Percentiles rank a stretch among this genome's conserved stretches.
Evolutionary conservation across 1,140 invertebrate genomes (phyloP).

Genomic region (Reticulitermes speratus): DNA sequence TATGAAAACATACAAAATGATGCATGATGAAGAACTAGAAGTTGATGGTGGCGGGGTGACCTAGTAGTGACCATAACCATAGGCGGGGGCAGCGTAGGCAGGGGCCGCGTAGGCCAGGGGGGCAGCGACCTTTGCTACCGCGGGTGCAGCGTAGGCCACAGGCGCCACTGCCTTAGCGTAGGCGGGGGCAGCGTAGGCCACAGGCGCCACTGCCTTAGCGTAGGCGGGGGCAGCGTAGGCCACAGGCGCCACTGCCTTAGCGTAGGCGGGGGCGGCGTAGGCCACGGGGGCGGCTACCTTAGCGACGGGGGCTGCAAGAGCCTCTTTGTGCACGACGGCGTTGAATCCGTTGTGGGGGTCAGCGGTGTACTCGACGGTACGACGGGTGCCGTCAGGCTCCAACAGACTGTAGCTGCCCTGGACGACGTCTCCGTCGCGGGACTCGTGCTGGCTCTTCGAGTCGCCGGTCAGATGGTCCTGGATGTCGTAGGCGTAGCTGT

Average conservation of each 20-base stretch:
- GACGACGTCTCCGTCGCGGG: conserved; percentile 36
- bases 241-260: conserved; percentile 43
- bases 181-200: conserved; percentile 31
- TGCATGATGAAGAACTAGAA: background rate
- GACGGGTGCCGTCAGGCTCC: conserved; percentile 35
- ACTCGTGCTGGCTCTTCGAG: conserved; percentile 35
- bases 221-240: conserved; percentile 12
- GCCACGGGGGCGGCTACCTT: conserved; percentile 38
- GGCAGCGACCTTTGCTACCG: conserved; percentile 38
- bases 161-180: conserved; percentile 41
- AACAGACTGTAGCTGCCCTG: conserved; percentile 36
- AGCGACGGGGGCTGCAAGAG: conserved; percentile 32
- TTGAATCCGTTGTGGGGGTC: conserved; percentile 38
- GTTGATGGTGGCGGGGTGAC: background rate
- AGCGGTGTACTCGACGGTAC: conserved; percentile 37
- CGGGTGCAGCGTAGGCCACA: conserved; percentile 35
- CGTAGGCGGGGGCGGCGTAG: conserved; percentile 30
- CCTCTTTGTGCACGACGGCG: conserved; percentile 35
- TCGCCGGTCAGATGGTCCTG: conserved; percentile 36
- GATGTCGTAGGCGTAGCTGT: conserved; percentile 35
- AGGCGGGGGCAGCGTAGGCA: conserved; percentile 2
- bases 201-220: conserved; percentile 38
- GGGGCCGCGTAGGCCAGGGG: background rate
- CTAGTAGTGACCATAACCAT: conserved; percentile 26
- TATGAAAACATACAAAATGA: background rate